A percentile compares a stretch with the other conserved stretches of the same genome.
Evolutionary conservation across 2,113 vertebrate genomes (phyloP).

Genomic region (Crotalus tigris): DNA sequence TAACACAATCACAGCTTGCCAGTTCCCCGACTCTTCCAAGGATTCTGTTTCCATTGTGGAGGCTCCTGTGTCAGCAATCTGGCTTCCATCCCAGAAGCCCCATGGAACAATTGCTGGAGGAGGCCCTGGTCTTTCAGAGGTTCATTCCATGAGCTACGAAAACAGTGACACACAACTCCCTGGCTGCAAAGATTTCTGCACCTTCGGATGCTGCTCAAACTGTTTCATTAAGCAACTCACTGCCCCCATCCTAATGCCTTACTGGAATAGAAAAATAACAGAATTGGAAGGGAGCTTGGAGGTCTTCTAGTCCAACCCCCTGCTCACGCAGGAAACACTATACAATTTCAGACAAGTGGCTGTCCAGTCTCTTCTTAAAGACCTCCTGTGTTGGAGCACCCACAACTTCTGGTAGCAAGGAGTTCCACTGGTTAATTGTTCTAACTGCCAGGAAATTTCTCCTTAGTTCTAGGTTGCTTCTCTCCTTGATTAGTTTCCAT

Average conservation of each 20-base stretch:
- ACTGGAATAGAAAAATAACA: neutral
- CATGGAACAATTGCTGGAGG: neutral
- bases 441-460: neutral
- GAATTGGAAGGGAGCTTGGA: neutral
- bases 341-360: neutral
- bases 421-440: neutral
- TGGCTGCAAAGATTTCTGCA: neutral
- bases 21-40: neutral
- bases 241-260: neutral
- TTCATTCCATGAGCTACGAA: neutral
- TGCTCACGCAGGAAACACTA: neutral
- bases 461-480: neutral
- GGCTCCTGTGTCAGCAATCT: conserved; percentile 10
- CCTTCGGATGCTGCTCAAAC: neutral
- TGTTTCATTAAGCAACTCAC: rapidly evolving
- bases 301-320: neutral
- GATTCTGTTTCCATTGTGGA: conserved; percentile 15
- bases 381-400: neutral
- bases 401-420: neutral
- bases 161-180: neutral
- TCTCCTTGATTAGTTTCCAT: neutral
- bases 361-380: neutral
- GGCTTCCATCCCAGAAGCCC: neutral
- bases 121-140: neutral
- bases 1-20: conserved; percentile 15